Conservation (phyloP, 2,113 vertebrate genomes). For the Ceuthmochares aereus region DNA sequence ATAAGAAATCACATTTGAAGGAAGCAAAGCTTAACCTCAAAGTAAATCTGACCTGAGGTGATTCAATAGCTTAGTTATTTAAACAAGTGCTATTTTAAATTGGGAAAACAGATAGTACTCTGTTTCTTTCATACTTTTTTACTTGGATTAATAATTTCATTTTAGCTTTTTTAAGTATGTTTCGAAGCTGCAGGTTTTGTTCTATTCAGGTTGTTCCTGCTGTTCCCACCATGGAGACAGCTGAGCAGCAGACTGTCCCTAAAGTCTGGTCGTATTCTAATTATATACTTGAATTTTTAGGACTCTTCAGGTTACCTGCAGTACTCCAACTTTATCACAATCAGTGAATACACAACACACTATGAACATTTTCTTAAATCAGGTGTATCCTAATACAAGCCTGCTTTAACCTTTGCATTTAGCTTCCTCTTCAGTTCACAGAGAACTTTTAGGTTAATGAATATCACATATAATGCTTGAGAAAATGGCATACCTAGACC, state of each 20-base stretch:
- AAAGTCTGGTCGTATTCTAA: neutral
- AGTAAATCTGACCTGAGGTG: neutral
- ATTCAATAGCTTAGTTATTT: conserved; percentile 12
- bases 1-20: conserved; percentile 13
- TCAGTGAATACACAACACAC: neutral
- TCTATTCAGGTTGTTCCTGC: neutral
- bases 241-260: neutral
- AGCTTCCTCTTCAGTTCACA: neutral
- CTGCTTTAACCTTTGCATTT: neutral
- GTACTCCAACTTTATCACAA: neutral
- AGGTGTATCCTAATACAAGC: accelerated
- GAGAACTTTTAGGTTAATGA: neutral
- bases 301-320: neutral
- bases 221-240: accelerated
- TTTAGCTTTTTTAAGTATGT: neutral
- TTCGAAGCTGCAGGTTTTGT: neutral
- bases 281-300: neutral
- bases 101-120: neutral
- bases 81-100: neutral
- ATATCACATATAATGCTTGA: neutral
- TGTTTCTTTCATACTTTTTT: neutral
- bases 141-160: neutral
- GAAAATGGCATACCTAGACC: neutral
- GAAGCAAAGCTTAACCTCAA: neutral
- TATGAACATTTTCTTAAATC: neutral